Evolutionary conservation across 2,888 invertebrate genomes (phyloP).

Genomic region (Pristionchus maxplancki): DNA sequence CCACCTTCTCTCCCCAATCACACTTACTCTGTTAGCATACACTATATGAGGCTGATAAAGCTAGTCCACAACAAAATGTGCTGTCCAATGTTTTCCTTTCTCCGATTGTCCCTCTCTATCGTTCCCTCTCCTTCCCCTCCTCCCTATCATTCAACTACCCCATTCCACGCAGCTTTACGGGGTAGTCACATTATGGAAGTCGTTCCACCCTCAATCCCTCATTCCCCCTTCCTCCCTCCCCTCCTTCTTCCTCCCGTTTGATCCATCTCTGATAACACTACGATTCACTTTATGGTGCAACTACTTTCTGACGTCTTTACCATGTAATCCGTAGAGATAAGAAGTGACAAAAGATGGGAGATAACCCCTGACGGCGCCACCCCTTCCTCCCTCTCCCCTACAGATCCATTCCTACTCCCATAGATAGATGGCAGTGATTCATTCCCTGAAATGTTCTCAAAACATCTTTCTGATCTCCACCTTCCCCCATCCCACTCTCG

Average conservation of each 20-base stretch:
- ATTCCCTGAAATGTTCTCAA: not conserved
- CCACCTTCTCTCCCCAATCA: not conserved
- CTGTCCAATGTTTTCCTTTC: constrained; percentile 22
- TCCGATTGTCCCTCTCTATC: not conserved
- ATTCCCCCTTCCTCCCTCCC: not conserved
- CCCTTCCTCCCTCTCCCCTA: not conserved
- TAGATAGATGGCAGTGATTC: constrained; percentile 1
- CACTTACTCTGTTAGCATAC: constrained; percentile 8
- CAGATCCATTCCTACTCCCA: not conserved
- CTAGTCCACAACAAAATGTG: constrained; percentile 7
- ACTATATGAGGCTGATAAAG: constrained; percentile 21
- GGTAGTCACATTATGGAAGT: constrained; percentile 1
- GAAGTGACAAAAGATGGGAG: not conserved
- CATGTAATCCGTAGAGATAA: not conserved
- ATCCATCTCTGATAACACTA: constrained; percentile 1
- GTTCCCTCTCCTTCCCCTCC: not conserved
- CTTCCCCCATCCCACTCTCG: not conserved
- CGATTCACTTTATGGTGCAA: constrained; percentile 8
- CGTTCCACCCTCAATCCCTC: not conserved
- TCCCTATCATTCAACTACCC: constrained; percentile 6
- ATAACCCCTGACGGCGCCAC: not conserved
- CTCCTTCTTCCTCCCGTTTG: not conserved
- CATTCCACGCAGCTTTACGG: constrained; percentile 28
- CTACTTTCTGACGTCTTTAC: constrained; percentile 1
- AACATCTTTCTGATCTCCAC: constrained; percentile 19